Conservation (phyloP, 2,113 vertebrate genomes). For the Orthonyx spaldingii region DNA sequence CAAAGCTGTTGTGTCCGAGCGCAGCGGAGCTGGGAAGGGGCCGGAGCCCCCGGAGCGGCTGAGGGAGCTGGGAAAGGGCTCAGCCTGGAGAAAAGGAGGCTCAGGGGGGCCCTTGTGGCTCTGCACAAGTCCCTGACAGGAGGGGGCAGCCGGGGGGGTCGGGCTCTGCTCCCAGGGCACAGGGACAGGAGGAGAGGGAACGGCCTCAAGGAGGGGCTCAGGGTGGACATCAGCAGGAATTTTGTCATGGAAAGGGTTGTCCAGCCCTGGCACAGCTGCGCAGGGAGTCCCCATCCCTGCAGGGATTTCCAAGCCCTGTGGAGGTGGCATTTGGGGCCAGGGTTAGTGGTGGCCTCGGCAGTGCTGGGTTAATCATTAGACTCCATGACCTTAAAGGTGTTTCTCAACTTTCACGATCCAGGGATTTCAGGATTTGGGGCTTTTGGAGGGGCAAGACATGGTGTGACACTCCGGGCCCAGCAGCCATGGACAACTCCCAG, state of each 20-base stretch:
- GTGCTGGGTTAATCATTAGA: neutral
- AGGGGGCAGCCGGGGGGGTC: neutral
- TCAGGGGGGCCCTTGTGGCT: neutral
- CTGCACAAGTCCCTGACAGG: neutral
- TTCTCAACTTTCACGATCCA: accelerated
- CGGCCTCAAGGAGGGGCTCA: accelerated
- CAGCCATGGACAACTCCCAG: neutral
- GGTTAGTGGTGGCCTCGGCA: neutral
- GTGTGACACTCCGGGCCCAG: accelerated
- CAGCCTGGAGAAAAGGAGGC: neutral
- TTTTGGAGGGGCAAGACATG: accelerated
- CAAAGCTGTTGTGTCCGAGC: neutral
- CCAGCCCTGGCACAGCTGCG: neutral
- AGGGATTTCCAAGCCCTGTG: accelerated
- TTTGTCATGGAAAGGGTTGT: neutral
- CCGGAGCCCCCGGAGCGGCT: accelerated
- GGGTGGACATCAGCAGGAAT: accelerated
- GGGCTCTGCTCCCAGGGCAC: neutral
- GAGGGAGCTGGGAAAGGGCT: neutral
- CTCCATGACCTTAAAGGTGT: accelerated
- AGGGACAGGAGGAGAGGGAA: neutral
- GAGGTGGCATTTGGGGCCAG: neutral
- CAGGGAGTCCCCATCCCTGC: accelerated
- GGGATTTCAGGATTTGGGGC: accelerated
- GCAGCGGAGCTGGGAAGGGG: neutral